Evolutionary conservation across 2,888 invertebrate species (phyloP).

Genomic region (Mythimna impura): DNA sequence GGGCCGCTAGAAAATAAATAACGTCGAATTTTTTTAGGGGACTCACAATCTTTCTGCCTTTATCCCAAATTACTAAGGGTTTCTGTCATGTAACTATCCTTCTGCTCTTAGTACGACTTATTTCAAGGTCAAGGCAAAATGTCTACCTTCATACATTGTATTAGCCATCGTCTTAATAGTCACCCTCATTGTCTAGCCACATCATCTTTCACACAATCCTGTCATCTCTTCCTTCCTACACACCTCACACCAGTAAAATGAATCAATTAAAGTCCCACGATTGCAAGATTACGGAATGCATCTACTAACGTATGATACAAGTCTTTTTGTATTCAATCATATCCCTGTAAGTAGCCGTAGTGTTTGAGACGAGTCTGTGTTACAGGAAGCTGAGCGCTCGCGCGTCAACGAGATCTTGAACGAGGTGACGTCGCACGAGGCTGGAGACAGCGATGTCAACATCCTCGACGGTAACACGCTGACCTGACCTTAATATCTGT

Average conservation of each 20-base stretch:
- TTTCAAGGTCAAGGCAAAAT: not conserved
- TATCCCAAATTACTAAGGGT: not conserved
- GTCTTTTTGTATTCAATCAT: too few species aligned
- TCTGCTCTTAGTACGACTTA: not conserved
- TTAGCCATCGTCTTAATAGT: too few species aligned
- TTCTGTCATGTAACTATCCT: too few species aligned
- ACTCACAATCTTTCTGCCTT: not conserved
- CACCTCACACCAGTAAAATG: not conserved
- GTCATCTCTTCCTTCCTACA: too few species aligned
- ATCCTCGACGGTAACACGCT: slow-evolving; percentile 76
- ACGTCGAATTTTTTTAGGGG: too few species aligned
- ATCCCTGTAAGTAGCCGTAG: not conserved
- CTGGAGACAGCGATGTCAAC: slow-evolving; percentile 73
- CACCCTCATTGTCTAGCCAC: too few species aligned
- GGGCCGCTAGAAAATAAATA: too few species aligned
- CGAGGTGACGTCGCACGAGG: slow-evolving; percentile 69
- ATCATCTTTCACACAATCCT: too few species aligned
- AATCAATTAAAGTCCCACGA: too few species aligned
- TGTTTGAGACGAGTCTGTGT: slow-evolving; percentile 7
- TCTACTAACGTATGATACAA: too few species aligned
- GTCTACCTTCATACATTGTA: not conserved
- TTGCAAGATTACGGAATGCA: too few species aligned
- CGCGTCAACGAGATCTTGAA: slow-evolving; percentile 80
- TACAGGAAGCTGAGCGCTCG: slow-evolving; percentile 81
- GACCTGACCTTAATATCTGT: not conserved